Evolutionary conservation across 2,888 invertebrate genomes (phyloP), one percentile per base, ranked within the genome.

Genomic region (Diarsia rubi): DNA sequence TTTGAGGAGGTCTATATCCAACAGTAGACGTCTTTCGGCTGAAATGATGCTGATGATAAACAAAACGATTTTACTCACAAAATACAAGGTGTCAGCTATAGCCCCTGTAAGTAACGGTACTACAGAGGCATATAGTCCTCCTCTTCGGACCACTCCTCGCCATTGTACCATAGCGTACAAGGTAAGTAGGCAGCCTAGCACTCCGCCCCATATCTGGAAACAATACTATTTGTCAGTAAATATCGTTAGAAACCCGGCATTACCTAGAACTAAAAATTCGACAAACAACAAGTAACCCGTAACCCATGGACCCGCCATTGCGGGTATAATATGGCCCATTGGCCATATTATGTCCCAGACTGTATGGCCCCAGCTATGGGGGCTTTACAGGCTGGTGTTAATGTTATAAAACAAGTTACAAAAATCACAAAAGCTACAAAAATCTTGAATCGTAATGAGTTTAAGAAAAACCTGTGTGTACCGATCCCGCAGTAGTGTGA

Each of bases 1-100:
- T 37, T 37, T 4, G 37, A 6, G 37, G 37, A 37, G 37, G 37
- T 6, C 37, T 37, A 37, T 5, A 37, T 37, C 37, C 37, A 37
- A 8, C 4, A 37, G 37, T 37, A 6, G 37, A 37, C 37, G 37
- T 37, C 37, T 37, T 37, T 37, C 37, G 8, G 37, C 37, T 37
- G 37, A 37, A 37, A 37, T 37, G 37, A 37, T 37, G 37, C 6
- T 37, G 37, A 37, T 37, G 37, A 37, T 37, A 37, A 21, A 42
- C 1, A 21, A n/a, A 63, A 42, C 14, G n/a, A 6, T 5, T 31
- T 44, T 31, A 92, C 95, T 94, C 85, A 96, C 96, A 83, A 95
- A 95, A 84, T 94, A 95, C 5, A 96, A 79, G 0, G 93, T 91
- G 64, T 96, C 96, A 11, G 96, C 93, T 0, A 92, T 54, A 57